Base-by-base conservation (phyloP, 2,113 vertebrate genomes). In the Anhinga anhinga region DNA sequence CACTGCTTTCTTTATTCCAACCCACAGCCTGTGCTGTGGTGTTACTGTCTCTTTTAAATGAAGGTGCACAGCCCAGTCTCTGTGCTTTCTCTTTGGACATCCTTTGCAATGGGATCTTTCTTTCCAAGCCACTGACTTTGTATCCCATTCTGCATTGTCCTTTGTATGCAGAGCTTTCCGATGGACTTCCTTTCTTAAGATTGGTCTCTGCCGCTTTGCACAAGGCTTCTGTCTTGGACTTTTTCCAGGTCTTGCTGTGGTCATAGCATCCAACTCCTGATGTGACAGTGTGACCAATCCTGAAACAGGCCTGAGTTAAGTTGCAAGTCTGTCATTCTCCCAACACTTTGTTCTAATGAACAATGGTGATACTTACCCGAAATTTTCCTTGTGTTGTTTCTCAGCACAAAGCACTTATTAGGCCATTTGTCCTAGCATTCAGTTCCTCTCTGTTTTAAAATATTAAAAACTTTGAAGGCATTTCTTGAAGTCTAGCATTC, bases 281-380 rank as follows among this genome's bases (percentile, higher is more conserved):
- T 27, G 22, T 67, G 72, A 34, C 49, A n/a, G 8, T 3, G 18
- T 66, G 55, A 8, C 22, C 12, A 63, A 40, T 20, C 15, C 23
- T 30, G 52, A 40, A 66, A 52, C 13, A 30, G 23, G 20, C 53
- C 20, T 15, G 40, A 38, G 27, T 23, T n/a, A 16, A 58, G 8
- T 10, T 82, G 26, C 14, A 50, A n/a, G 30, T 14, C 25, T 49
- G 10, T 53, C 42, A 4, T 44, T 90, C 66, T 65, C 16, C 19
- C 25, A 80, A 0, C 9, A 16, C 5, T 22, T 56, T 12, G 2
- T 22, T 50, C 11, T 82, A 26, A 30, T 14, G 23, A 50, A 1
- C 29, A 47, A 0, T 0, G 0, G 27, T n/a, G 19, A 17, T 40
- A 25, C 25, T 34, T 56, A 56, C 4, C 5, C 7, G 7, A 63